Evolutionary conservation across 2,113 vertebrate genomes (phyloP).

Genomic region (Pelusios castaneus): DNA sequence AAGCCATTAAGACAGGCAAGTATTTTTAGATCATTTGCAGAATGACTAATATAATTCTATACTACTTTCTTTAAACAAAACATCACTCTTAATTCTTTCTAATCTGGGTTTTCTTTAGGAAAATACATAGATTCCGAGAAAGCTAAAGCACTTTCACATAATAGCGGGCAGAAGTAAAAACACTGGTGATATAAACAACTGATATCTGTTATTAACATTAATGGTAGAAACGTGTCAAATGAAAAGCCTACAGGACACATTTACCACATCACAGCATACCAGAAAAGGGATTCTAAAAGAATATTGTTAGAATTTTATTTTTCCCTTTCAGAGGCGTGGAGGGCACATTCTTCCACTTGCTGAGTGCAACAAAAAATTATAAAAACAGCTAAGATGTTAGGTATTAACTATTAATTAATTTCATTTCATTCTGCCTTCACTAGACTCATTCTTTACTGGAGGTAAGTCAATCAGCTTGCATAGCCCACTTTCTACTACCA

Average conservation of each 20-base stretch:
- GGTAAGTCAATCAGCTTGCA: background rate
- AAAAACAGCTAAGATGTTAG: background rate
- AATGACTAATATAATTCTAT: slow-evolving; percentile 69
- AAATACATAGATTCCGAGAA: slow-evolving; percentile 59
- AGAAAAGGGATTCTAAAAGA: background rate
- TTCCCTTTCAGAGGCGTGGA: background rate
- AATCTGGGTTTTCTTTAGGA: slow-evolving; percentile 60
- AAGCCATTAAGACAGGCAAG: slow-evolving; percentile 56
- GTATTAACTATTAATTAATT: background rate
- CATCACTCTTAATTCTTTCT: slow-evolving; percentile 57
- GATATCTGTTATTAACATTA: background rate
- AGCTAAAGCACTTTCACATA: background rate
- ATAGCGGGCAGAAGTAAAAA: slow-evolving; percentile 31
- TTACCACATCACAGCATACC: background rate
- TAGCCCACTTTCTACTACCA: background rate
- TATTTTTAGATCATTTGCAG: slow-evolving; percentile 73
- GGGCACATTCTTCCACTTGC: background rate
- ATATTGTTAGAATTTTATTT: background rate
- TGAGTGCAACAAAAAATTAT: background rate
- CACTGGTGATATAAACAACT: slow-evolving; percentile 41
- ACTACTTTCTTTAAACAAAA: slow-evolving; percentile 67
- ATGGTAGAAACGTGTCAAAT: background rate
- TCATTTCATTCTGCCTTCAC: background rate
- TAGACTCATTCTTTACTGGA: background rate
- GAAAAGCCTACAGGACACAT: background rate